Conservation (phyloP, 2,113 vertebrate genomes). For the Phasianus colchicus region DNA sequence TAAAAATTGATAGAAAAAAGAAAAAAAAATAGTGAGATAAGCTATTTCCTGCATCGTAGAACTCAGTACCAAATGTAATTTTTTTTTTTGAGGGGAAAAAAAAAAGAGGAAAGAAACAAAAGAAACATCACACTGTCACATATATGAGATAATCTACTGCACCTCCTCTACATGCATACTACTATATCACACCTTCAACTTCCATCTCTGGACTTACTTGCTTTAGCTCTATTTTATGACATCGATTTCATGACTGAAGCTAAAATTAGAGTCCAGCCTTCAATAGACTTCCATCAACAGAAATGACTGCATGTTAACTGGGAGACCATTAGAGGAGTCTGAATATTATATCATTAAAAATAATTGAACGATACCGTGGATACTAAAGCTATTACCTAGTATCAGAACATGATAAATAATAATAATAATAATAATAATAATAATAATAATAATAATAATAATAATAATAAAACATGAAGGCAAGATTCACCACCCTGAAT, state of each 20-base stretch:
- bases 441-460: no score
- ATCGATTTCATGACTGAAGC: background rate
- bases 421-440: no score
- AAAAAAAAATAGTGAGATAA: background rate
- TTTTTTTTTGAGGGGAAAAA: background rate
- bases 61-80: background rate
- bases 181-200: background rate
- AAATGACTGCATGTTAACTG: background rate
- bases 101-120: background rate
- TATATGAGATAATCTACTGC: rapidly evolving
- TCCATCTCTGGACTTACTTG: background rate
- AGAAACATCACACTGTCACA: background rate
- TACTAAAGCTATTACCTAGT: background rate
- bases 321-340: background rate
- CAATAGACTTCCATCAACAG: background rate
- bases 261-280: background rate
- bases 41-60: background rate
- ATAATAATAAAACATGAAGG: background rate
- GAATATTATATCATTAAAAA: background rate
- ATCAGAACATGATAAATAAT: background rate
- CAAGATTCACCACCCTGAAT: background rate
- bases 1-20: background rate
- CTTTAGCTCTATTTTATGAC: background rate
- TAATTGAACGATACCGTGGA: background rate
- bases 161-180: background rate